Percentiles rank a stretch among this genome's conserved stretches.
Conservation (phyloP, 2,113 vertebrate species). For the Cygnus atratus region DNA sequence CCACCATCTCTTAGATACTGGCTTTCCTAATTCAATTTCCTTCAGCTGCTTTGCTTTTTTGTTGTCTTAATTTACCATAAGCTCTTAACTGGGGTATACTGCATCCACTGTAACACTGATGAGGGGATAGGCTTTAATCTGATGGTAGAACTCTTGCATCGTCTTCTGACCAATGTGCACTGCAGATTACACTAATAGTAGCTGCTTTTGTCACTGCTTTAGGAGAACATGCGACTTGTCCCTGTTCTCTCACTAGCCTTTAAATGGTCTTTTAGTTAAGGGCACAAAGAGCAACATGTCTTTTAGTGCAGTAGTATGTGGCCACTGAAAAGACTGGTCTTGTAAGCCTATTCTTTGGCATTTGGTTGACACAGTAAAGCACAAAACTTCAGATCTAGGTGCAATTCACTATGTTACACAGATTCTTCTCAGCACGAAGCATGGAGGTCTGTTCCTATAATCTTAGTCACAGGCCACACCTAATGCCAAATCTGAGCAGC, state of each 20-base stretch:
- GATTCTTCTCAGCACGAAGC: neutral
- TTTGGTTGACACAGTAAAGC: neutral
- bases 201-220: neutral
- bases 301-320: neutral
- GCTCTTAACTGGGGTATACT: neutral
- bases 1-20: neutral
- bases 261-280: neutral
- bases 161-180: neutral
- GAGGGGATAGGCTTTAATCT: neutral
- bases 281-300: neutral
- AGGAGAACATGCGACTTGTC: neutral
- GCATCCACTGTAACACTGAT: neutral
- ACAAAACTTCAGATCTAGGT: neutral
- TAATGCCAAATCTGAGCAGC: neutral
- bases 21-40: neutral
- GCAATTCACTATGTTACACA: neutral
- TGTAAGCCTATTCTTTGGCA: neutral
- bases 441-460: neutral
- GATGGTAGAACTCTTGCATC: neutral
- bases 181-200: neutral
- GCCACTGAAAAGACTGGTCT: neutral
- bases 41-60: slow-evolving; percentile 6
- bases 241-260: neutral
- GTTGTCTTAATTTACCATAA: neutral
- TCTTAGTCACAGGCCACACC: neutral